phyloP scores from a whole-genome alignment of 2,888 invertebrate genomes.

The Tachina grossa region DNA sequence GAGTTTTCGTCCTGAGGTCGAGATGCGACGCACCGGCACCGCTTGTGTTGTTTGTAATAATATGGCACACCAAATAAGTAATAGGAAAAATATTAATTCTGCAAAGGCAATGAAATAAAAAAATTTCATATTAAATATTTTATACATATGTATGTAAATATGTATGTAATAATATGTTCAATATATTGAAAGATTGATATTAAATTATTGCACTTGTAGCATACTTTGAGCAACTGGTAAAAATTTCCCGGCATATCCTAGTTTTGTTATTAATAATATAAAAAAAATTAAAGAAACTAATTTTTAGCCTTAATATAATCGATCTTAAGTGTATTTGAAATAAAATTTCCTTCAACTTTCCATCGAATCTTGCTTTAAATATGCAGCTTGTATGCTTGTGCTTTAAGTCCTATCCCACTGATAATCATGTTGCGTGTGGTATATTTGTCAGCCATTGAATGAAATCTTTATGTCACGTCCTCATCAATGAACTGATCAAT shows the following conservation, averaged over 20 bases:
- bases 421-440: conserved; percentile 53
- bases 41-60: conserved; percentile 69
- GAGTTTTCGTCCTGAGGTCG: conserved; percentile 67
- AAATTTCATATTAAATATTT: too few relatives aligned
- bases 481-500: conserved; percentile 40
- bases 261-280: too few relatives aligned
- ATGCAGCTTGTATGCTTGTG: not conserved
- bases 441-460: conserved; percentile 46
- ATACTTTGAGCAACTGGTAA: conserved; percentile 1
- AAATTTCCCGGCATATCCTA: not conserved
- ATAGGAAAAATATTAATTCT: conserved; percentile 71
- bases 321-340: too few relatives aligned
- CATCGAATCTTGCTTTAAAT: not conserved
- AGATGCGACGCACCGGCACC: conserved; percentile 59
- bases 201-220: not conserved
- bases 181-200: not conserved
- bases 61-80: conserved; percentile 72
- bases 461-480: conserved; percentile 52
- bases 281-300: too few relatives aligned
- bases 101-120: conserved; percentile 48
- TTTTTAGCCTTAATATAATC: too few relatives aligned
- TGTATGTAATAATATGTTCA: too few relatives aligned
- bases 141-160: too few relatives aligned
- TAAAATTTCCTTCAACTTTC: not conserved
- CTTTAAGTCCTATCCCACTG: conserved; percentile 54